These are phyloP conservation scores for Vidua macroura DNA, from an alignment of 2,113 vertebrate genomes.

Conservation along the genomic window DNA sequence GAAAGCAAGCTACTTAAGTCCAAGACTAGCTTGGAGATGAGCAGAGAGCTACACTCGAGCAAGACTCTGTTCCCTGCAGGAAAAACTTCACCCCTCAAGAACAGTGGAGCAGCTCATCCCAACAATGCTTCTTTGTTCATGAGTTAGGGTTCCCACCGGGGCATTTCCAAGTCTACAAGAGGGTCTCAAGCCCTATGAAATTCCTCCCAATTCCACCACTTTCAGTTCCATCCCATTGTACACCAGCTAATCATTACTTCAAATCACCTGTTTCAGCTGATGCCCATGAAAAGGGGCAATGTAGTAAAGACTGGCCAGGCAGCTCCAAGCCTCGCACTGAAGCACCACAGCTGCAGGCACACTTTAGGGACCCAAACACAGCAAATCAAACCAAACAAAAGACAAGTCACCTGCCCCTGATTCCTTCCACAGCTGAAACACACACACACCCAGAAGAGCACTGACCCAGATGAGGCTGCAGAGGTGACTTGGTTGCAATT, in stretches of 20 bases:
- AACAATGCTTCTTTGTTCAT: neutral
- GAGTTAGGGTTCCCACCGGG: rapidly evolving
- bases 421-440: neutral
- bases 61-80: neutral
- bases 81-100: neutral
- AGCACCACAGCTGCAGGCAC: neutral
- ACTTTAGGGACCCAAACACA: neutral
- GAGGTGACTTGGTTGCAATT: neutral
- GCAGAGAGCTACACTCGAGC: neutral
- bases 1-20: neutral
- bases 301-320: neutral
- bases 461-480: neutral
- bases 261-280: neutral
- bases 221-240: neutral
- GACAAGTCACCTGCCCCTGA: neutral
- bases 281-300: neutral
- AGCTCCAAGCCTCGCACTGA: neutral
- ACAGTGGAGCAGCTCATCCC: neutral
- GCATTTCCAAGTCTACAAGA: neutral
- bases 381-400: neutral
- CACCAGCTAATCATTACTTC: neutral
- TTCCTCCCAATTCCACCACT: neutral
- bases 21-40: neutral
- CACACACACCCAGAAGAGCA: neutral
- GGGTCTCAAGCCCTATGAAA: neutral